These are phyloP conservation scores for Leptopterna dolabrata DNA, from an alignment of 2,888 invertebrate species.

Conservation along the genomic window DNA sequence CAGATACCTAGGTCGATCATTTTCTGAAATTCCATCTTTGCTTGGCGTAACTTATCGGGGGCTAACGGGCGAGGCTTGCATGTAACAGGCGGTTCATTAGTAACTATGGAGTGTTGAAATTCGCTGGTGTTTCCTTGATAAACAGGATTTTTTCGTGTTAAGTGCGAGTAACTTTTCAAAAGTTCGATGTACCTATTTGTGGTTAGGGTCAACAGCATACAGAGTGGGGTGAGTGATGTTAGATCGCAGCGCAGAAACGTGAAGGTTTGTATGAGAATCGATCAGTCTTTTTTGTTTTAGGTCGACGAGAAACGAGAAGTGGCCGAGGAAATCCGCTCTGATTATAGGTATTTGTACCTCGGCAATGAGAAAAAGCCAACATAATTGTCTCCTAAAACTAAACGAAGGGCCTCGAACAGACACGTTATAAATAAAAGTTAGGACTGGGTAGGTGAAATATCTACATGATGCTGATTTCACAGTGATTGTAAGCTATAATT, in stretches of 20 bases:
- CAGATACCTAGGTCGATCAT: no score
- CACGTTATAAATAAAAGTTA: no score
- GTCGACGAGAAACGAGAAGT: slow-evolving; percentile 50
- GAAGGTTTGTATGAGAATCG: slow-evolving; percentile 24
- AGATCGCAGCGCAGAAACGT: background rate
- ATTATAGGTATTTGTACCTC: slow-evolving; percentile 54
- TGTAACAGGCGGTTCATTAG: no score
- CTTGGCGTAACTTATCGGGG: no score
- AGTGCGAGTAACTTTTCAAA: slow-evolving; percentile 28
- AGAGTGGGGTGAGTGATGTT: background rate
- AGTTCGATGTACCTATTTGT: background rate
- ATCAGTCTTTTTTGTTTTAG: slow-evolving; percentile 42
- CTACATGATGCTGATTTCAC: no score
- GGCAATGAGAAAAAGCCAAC: slow-evolving; percentile 57
- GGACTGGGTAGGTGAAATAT: no score
- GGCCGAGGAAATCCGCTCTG: slow-evolving; percentile 57
- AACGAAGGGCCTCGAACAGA: no score
- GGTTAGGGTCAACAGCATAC: background rate
- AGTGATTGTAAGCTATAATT: no score
- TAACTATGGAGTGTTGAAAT: no score
- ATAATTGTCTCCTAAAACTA: slow-evolving; percentile 50
- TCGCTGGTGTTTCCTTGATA: no score
- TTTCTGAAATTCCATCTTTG: no score
- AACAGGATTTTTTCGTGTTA: background rate
- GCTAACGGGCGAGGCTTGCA: no score